Percentiles rank a stretch among this genome's conserved stretches.
Conservation (phyloP, 2,888 invertebrate species). For the Erpobdella octoculata region DNA sequence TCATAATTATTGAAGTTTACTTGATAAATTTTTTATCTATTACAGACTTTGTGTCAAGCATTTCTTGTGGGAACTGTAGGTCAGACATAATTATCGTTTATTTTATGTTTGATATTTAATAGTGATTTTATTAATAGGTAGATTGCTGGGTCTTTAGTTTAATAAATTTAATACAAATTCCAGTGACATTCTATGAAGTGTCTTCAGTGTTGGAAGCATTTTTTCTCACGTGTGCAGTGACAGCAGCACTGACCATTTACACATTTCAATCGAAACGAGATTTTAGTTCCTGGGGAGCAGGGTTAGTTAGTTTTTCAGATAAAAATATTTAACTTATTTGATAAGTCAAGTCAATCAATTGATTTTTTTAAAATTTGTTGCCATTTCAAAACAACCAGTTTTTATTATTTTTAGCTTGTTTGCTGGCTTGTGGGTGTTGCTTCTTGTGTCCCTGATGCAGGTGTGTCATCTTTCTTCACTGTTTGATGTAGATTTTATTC, state of each 20-base stretch:
- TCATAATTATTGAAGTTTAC: too few relatives aligned
- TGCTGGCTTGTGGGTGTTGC: constrained; percentile 55
- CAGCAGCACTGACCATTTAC: constrained; percentile 68
- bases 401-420: constrained; percentile 46
- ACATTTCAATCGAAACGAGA: constrained; percentile 78
- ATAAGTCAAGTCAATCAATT: background rate
- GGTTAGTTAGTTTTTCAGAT: constrained; percentile 53
- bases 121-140: background rate
- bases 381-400: background rate
- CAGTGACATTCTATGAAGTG: constrained; percentile 69
- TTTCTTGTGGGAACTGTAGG: background rate
- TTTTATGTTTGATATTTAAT: background rate
- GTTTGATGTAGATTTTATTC: background rate
- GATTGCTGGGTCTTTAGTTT: background rate
- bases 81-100: background rate
- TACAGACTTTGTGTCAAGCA: constrained; percentile 22
- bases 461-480: constrained; percentile 40
- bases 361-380: background rate
- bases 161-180: background rate
- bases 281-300: constrained; percentile 69
- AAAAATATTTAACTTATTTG: background rate
- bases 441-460: constrained; percentile 65
- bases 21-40: too few relatives aligned
- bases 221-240: constrained; percentile 66
- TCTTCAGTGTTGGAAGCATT: constrained; percentile 71